Evolutionary conservation across 2,888 invertebrate genomes (phyloP), one percentile per base, ranked within the genome.

Genomic region (Altica lythri): DNA sequence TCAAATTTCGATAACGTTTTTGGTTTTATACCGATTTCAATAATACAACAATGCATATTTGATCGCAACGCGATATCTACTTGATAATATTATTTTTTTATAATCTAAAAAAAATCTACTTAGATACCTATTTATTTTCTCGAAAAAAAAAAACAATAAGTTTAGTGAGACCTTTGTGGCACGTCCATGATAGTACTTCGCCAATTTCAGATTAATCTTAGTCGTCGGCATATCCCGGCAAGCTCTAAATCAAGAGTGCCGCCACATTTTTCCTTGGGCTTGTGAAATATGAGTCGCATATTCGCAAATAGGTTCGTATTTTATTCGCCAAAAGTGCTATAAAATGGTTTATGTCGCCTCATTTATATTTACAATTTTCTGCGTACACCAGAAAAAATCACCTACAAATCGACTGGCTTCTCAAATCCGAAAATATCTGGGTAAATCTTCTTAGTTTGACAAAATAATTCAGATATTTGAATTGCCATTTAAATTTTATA

Each of bases 201-300:
- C 63, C 67, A 65, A 66, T 66, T 68, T 62, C 52, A 62, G 63
- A 70, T 69, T 69, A 70, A 70, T 70, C 70, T 67, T 63, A 61
- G 65, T 65, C 66, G 55, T 64, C 62, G 62, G 59, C 61, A 60
- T 53, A 49, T 52, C 46, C 50, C 47, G 30, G 22, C 27, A 55
- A 54, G 63, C 63, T 61, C 60, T 70, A 70, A 68, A 70, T 70
- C 69, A 72, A 69, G 66, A 64, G 56, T 57, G 63, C 64, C 60
- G 62, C 51, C 66, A 65, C 67, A 66, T 65, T 68, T 68, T 70
- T 69, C 66, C 62, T 63, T 58, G 59, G 62, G 60, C 61, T 50
- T 46, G 58, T 69, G 61, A 71, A 69, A 66, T 69, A 69, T 68
- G 64, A 64, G 60, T 59, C 62, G 62, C 68, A 66, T 68, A 67